Conservation (phyloP, 2,797 vertebrate genomes). For the Brachyalestes nurse region DNA sequence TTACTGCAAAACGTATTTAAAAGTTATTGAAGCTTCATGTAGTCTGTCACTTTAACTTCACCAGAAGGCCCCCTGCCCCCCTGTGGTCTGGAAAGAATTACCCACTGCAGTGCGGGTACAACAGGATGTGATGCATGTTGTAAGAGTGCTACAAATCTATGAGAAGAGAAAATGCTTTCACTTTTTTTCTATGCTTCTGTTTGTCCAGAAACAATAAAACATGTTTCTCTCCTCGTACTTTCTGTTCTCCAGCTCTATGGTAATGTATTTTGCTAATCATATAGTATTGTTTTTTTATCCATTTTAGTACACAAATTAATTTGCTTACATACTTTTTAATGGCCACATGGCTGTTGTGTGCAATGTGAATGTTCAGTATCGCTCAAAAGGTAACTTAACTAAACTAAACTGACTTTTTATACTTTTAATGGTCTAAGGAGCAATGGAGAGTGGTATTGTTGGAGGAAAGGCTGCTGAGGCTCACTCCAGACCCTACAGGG, state of each 20-base stretch:
- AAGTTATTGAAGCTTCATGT: no score
- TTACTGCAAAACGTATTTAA: no score
- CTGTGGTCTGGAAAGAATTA: not conserved
- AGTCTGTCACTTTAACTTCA: no score
- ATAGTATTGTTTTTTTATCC: not conserved
- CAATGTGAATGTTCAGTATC: no score
- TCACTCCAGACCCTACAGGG: slow-evolving; percentile 79
- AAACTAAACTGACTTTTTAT: no score
- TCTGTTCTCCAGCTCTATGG: not conserved
- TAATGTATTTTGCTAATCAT: not conserved
- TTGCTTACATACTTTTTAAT: not conserved
- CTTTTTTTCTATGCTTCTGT: not conserved
- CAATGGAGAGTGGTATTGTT: slow-evolving; percentile 64
- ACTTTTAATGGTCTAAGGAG: slow-evolving; percentile 56
- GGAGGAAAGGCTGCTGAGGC: slow-evolving; percentile 64
- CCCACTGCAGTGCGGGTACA: not conserved
- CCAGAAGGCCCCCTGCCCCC: not conserved
- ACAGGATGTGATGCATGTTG: not conserved
- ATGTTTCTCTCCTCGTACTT: not conserved
- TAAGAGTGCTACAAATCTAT: not conserved
- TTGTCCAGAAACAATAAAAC: not conserved
- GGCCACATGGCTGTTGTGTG: no score
- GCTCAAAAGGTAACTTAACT: no score
- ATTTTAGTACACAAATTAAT: not conserved
- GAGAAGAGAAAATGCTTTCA: no score